A percentile compares a stretch with the other conserved stretches of the same genome.
Evolutionary conservation across 1,140 invertebrate species (phyloP).

Genomic region (Geopemphigus sp.): DNA sequence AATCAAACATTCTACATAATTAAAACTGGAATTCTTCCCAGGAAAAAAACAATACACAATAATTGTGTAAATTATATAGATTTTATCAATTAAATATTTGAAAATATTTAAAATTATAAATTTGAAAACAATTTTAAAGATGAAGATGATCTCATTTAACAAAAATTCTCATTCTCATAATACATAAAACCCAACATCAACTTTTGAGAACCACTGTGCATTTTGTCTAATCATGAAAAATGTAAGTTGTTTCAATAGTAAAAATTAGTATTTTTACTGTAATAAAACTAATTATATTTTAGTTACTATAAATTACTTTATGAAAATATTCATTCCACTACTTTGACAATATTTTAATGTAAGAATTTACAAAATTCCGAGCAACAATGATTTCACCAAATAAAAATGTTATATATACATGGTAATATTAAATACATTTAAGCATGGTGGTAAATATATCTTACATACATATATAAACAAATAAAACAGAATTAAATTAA

Average conservation of each 20-base stretch:
- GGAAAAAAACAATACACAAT: neutral
- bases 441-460: neutral
- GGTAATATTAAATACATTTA: conserved; percentile 12
- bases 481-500: neutral
- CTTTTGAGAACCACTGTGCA: neutral
- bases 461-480: neutral
- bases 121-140: neutral
- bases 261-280: neutral
- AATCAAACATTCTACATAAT: neutral
- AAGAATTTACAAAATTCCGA: neutral
- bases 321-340: conserved; percentile 2
- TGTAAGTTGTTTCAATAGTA: neutral
- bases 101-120: neutral
- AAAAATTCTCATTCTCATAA: neutral
- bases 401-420: conserved; percentile 11
- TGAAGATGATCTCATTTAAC: too few relatives aligned
- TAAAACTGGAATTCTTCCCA: neutral
- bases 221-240: neutral
- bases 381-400: conserved; percentile 12
- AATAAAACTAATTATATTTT: too few relatives aligned
- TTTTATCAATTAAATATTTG: neutral
- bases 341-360: conserved; percentile 10
- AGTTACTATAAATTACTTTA: neutral
- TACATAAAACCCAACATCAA: neutral
- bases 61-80: conserved; percentile 21